These are phyloP conservation scores for Tachystola acroxantha DNA, from an alignment of 2,888 invertebrate species.

Conservation along the genomic window DNA sequence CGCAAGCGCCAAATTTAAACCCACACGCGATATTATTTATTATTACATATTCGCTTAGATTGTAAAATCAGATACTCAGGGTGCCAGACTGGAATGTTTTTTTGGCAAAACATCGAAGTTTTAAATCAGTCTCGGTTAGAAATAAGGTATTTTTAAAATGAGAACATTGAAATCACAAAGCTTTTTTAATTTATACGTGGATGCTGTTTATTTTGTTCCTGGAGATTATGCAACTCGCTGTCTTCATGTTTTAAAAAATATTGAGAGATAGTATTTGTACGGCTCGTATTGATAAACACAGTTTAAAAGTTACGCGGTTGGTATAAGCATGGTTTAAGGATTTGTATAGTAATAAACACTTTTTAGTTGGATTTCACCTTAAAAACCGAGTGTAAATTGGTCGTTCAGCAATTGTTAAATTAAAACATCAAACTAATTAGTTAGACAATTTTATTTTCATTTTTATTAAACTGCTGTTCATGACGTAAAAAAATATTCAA, in stretches of 20 bases:
- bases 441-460: no score
- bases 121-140: slow-evolving; percentile 26
- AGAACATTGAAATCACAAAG: slow-evolving; percentile 9
- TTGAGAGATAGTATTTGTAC: not conserved
- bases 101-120: slow-evolving; percentile 43
- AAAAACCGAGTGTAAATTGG: no score
- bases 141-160: slow-evolving; percentile 20
- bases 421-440: no score
- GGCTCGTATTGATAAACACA: no score
- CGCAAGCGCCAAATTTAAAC: slow-evolving; percentile 36
- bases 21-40: slow-evolving; percentile 62
- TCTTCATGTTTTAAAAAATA: not conserved
- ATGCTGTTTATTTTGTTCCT: not conserved
- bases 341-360: no score
- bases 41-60: slow-evolving; percentile 51
- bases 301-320: no score
- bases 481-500: no score
- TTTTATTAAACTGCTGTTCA: no score
- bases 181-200: slow-evolving; percentile 7
- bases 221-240: not conserved
- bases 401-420: no score
- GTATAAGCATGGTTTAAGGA: no score
- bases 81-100: slow-evolving; percentile 36
- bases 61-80: slow-evolving; percentile 47
- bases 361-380: no score